A percentile compares a stretch with the other conserved stretches of the same genome.
These are phyloP conservation scores for Cyclura pinguis DNA, from an alignment of 2,797 vertebrate genomes.

Conservation along the genomic window DNA sequence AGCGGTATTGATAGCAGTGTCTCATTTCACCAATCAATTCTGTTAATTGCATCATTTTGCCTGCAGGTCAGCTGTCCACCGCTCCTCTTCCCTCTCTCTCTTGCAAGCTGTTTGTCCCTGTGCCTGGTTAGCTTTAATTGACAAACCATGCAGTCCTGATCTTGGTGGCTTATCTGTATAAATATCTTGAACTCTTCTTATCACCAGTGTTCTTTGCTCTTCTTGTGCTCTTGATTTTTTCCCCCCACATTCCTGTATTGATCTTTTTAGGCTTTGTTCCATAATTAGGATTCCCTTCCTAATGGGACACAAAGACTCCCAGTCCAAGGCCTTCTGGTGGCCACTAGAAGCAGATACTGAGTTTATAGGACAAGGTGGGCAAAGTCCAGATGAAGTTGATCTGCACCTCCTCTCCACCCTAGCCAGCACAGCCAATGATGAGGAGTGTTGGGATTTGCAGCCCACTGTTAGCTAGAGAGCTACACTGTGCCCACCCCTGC, in stretches of 20 bases:
- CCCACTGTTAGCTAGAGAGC: too few species aligned
- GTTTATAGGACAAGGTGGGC: background rate
- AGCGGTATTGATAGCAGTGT: conserved; percentile 21
- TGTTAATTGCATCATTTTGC: conserved; percentile 24
- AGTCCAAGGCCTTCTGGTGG: background rate
- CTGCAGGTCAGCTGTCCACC: background rate
- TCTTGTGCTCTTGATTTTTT: background rate
- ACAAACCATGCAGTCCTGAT: background rate
- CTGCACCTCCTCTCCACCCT: background rate
- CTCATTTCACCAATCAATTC: conserved; percentile 29
- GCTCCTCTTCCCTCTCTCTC: background rate
- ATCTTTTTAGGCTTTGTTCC: background rate
- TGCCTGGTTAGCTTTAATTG: background rate
- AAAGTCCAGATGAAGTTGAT: background rate
- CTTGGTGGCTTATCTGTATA: background rate
- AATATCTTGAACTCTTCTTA: background rate
- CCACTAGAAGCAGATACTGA: background rate
- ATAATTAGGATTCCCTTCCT: background rate
- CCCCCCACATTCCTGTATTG: background rate
- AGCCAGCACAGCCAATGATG: background rate
- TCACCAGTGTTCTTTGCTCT: too few species aligned
- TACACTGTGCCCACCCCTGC: too few species aligned
- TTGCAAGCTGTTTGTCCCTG: conserved; percentile 6
- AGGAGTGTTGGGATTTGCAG: background rate
- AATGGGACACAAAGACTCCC: background rate